Evolutionary conservation across 2,888 invertebrate genomes (phyloP).

Genomic region (Amiota minor): DNA sequence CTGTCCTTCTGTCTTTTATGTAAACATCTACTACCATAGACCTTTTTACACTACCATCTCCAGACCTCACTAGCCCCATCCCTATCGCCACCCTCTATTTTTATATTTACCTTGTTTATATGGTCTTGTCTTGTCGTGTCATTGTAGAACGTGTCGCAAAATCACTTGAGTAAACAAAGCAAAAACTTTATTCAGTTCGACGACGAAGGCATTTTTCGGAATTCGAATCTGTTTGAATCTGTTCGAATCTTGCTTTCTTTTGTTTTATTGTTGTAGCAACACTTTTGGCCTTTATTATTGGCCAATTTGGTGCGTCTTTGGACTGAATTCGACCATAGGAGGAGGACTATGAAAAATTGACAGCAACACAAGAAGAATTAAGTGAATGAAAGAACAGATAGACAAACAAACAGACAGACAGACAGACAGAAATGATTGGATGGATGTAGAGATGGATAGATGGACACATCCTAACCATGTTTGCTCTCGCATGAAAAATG

Average conservation of each 20-base stretch:
- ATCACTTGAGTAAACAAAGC: constrained; percentile 58
- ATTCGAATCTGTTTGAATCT: background rate
- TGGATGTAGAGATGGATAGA: constrained; percentile 26
- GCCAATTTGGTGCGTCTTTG: constrained; percentile 28
- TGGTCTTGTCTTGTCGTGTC: background rate
- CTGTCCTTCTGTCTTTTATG: too few species aligned
- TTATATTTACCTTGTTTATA: background rate
- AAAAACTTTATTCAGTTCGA: constrained; percentile 25
- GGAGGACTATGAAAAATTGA: too few species aligned
- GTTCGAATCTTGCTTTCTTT: background rate
- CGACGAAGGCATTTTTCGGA: background rate
- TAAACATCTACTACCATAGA: too few species aligned
- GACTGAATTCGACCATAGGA: background rate
- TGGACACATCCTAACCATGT: constrained; percentile 35
- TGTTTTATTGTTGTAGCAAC: constrained; percentile 17
- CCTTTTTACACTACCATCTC: too few species aligned
- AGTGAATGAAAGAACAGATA: background rate
- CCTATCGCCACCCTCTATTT: background rate
- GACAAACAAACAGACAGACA: constrained; percentile 40
- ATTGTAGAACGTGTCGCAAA: constrained; percentile 30
- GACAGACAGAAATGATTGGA: too few species aligned
- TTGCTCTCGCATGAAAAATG: constrained; percentile 2
- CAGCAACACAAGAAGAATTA: too few species aligned
- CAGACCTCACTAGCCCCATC: background rate
- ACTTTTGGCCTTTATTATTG: constrained; percentile 33